These are phyloP conservation scores for Ethmia dodecea DNA, from an alignment of 2,888 invertebrate genomes.

Conservation along the genomic window DNA sequence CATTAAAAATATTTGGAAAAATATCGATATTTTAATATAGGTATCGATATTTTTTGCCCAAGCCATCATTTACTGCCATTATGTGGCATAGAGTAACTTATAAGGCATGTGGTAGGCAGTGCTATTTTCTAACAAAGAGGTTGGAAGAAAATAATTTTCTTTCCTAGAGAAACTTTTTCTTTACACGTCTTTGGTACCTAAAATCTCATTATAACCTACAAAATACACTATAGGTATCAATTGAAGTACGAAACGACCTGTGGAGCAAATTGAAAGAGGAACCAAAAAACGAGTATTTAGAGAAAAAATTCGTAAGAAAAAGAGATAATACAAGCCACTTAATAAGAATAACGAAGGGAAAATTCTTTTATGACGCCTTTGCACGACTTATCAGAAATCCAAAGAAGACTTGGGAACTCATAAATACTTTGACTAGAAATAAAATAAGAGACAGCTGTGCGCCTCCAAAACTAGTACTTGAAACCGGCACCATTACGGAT, in stretches of 20 bases:
- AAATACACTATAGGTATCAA: too few relatives aligned
- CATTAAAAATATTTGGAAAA: too few relatives aligned
- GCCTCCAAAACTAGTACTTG: conserved; percentile 6
- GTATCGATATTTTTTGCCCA: too few relatives aligned
- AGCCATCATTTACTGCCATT: too few relatives aligned
- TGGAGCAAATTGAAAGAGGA: conserved; percentile 4
- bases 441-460: conserved; percentile 7
- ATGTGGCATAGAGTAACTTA: too few relatives aligned
- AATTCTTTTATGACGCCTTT: conserved; percentile 6
- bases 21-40: too few relatives aligned
- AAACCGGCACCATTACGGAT: conserved; percentile 1
- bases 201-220: too few relatives aligned
- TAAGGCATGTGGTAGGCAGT: too few relatives aligned
- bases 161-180: too few relatives aligned
- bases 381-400: neutral
- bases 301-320: conserved; percentile 1
- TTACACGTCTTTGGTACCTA: too few relatives aligned
- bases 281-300: neutral
- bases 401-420: conserved; percentile 4
- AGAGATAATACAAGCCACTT: neutral
- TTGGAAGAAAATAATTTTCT: too few relatives aligned
- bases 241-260: conserved; percentile 7
- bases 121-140: too few relatives aligned
- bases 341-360: conserved; percentile 4
- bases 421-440: conserved; percentile 5